Evolutionary conservation across 2,797 vertebrate species (phyloP).

Genomic region (Ficedula albicollis): DNA sequence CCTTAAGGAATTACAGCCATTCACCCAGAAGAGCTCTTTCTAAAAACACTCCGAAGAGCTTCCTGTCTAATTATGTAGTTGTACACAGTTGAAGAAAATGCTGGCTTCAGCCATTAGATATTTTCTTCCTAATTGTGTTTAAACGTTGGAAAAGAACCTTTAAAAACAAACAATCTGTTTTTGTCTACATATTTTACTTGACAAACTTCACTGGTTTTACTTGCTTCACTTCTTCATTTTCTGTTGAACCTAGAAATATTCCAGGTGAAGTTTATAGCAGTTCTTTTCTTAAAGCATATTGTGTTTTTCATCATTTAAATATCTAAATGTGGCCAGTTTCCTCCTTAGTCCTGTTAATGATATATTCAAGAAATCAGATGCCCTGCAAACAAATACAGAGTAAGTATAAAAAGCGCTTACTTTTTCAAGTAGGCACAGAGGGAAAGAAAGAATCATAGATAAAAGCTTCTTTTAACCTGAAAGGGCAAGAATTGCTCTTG

Average conservation of each 20-base stretch:
- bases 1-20: neutral
- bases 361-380: neutral
- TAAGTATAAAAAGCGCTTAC: neutral
- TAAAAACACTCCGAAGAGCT: neutral
- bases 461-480: neutral
- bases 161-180: neutral
- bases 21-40: neutral
- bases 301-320: neutral
- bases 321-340: neutral
- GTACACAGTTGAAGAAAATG: neutral
- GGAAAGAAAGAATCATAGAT: neutral
- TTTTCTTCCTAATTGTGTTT: neutral
- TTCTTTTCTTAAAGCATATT: neutral
- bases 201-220: neutral
- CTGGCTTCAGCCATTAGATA: neutral
- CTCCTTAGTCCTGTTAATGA: neutral
- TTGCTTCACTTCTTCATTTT: neutral
- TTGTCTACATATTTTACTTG: neutral
- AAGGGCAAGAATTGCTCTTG: neutral
- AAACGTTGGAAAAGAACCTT: neutral
- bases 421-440: neutral
- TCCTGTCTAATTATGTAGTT: neutral
- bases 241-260: neutral
- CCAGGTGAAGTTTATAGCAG: neutral
- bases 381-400: neutral